Conservation (phyloP, 2,113 vertebrate genomes). For the Nothocercus nigrocapillus region DNA sequence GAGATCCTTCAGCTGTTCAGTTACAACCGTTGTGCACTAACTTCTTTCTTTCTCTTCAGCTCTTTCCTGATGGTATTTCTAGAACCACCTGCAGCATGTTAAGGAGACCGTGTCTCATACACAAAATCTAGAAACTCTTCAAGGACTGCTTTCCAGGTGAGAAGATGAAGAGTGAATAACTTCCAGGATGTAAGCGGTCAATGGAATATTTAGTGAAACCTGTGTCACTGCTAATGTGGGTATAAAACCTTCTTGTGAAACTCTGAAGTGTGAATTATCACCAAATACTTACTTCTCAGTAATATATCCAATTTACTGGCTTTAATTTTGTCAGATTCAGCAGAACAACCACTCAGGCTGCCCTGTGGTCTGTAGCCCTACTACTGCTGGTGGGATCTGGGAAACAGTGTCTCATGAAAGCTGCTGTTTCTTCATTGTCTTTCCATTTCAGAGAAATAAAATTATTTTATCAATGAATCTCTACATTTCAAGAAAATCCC, state of each 20-base stretch:
- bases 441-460: not conserved
- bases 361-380: not conserved
- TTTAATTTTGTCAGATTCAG: not conserved
- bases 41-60: not conserved
- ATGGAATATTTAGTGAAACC: not conserved
- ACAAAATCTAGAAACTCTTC: not conserved
- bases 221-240: not conserved
- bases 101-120: not conserved
- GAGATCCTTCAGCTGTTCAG: not conserved
- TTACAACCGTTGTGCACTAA: not conserved
- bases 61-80: not conserved
- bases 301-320: not conserved
- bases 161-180: not conserved
- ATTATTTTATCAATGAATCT: not conserved
- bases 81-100: not conserved
- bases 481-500: not conserved
- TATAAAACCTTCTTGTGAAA: not conserved
- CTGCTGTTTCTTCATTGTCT: not conserved
- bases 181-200: slow-evolving; percentile 15
- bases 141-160: not conserved
- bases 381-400: not conserved
- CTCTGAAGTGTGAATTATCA: not conserved
- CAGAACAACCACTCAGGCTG: not conserved
- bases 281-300: not conserved
- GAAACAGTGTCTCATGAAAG: not conserved